A percentile compares a stretch with the other conserved stretches of the same genome.
Evolutionary conservation across 1,140 invertebrate genomes (phyloP).

Genomic region (Panagrolaimus sp.): DNA sequence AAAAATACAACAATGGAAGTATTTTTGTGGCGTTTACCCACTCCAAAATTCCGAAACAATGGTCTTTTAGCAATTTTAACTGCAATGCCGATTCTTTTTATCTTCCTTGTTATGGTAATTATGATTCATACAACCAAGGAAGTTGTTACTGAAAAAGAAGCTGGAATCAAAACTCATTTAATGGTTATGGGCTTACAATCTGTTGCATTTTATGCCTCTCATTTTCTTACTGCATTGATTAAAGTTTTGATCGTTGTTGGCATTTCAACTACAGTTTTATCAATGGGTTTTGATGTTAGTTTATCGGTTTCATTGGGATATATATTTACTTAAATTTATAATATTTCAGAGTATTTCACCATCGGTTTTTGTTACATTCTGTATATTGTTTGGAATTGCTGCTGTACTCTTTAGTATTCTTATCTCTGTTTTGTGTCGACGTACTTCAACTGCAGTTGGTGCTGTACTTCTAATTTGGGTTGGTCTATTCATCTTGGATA

Average conservation of each 20-base stretch:
- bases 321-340: slow-evolving; percentile 17
- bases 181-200: slow-evolving; percentile 46
- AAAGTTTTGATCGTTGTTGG: slow-evolving; percentile 33
- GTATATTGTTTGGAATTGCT: slow-evolving; percentile 25
- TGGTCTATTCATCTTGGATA: slow-evolving; percentile 17
- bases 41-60: slow-evolving; percentile 32
- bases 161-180: slow-evolving; percentile 53
- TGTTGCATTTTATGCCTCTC: slow-evolving; percentile 41
- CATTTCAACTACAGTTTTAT: slow-evolving; percentile 23
- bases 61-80: slow-evolving; percentile 32
- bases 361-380: slow-evolving; percentile 15
- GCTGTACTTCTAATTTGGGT: slow-evolving; percentile 20
- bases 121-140: slow-evolving; percentile 47
- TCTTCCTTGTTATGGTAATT: slow-evolving; percentile 26
- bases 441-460: slow-evolving; percentile 19
- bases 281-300: slow-evolving; percentile 26
- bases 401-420: slow-evolving; percentile 26
- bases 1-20: slow-evolving; percentile 31
- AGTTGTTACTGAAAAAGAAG: slow-evolving; percentile 47
- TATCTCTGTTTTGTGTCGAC: slow-evolving; percentile 23
- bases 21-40: slow-evolving; percentile 35
- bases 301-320: slow-evolving; percentile 4
- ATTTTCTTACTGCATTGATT: slow-evolving; percentile 40
- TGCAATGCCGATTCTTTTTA: slow-evolving; percentile 34
- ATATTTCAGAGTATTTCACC: slow-evolving; percentile 28